Percentiles rank a stretch among this genome's conserved stretches.
Evolutionary conservation across 2,797 vertebrate species (phyloP).

Genomic region (Garrulus glandarius): DNA sequence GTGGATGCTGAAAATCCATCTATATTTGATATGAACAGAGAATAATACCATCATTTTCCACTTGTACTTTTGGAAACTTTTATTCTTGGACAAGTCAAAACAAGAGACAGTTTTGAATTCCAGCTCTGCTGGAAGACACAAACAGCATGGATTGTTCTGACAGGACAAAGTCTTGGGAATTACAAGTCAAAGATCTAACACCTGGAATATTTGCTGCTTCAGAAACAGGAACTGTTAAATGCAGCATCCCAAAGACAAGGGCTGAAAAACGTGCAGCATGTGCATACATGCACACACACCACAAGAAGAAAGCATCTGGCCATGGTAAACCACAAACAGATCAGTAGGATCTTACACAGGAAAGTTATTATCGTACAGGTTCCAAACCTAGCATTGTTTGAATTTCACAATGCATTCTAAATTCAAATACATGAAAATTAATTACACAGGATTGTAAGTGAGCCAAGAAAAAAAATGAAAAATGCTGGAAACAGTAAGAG

Average conservation of each 20-base stretch:
- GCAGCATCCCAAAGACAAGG: neutral
- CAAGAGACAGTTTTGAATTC: neutral
- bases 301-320: neutral
- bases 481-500: neutral
- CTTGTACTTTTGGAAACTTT: neutral
- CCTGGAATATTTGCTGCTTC: neutral
- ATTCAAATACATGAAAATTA: neutral
- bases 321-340: neutral
- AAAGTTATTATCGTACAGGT: neutral
- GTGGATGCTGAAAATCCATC: neutral
- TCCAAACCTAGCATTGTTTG: neutral
- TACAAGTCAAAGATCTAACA: neutral
- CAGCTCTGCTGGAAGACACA: neutral
- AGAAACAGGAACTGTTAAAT: neutral
- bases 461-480: neutral
- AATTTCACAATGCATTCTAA: neutral
- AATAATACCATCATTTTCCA: neutral
- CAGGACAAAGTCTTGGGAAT: accelerated
- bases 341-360: neutral
- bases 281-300: accelerated
- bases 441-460: neutral
- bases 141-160: neutral
- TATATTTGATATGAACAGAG: neutral
- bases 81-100: neutral
- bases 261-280: neutral